Evolutionary conservation across 2,113 vertebrate species (phyloP), one percentile per base, ranked within the genome.

Genomic region (Gnathonemus echidnorhynchus): DNA sequence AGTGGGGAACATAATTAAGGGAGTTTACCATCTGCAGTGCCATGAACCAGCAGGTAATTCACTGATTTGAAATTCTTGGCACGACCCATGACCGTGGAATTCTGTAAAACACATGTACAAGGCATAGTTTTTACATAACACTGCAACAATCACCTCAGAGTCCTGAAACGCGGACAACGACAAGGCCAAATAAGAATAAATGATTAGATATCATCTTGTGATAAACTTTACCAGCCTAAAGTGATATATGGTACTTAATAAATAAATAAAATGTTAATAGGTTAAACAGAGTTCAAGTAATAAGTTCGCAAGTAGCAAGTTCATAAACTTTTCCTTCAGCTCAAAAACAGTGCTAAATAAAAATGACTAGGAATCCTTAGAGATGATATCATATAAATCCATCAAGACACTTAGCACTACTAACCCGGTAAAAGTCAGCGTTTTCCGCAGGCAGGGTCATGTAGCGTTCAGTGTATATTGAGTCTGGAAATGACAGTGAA

Each of bases 11-110:
- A 24, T 24, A 4, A 48, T 85, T 85, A 48, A 10, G 15, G 0
- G 50, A 35, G 94, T 97, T 98, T 94, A 99, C 98, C 98, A 93
- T 99, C 98, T 95, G 98, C 98, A 92, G 98, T 99, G 94, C 98
- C 98, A 90, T 99, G 98, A 95, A 99, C 95, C 93, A 99, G 97
- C 89, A 99, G 98, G 94, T 99, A 99, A 17, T 98, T 92, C 91
- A 99, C 98, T 46, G 95, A 93, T 91, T 96, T 96, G 96, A 99
- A 99, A 89, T 99, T 97, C 94, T 96, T 95, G 91, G 98, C 98
- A 95, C 97, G 96, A 91, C 92, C 96, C 91, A 96, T 99, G 92
- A 99, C 98, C 80, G 98, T 98, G 91, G 98, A 97, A 96, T 95
- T 98, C 98, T 99, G 93, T 66, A 91, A 90, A 93, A 87, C 42